Percentiles rank a stretch among this genome's conserved stretches.
These are phyloP conservation scores for Archilochus colubris DNA, from an alignment of 2,113 vertebrate genomes.

Conservation along the genomic window DNA sequence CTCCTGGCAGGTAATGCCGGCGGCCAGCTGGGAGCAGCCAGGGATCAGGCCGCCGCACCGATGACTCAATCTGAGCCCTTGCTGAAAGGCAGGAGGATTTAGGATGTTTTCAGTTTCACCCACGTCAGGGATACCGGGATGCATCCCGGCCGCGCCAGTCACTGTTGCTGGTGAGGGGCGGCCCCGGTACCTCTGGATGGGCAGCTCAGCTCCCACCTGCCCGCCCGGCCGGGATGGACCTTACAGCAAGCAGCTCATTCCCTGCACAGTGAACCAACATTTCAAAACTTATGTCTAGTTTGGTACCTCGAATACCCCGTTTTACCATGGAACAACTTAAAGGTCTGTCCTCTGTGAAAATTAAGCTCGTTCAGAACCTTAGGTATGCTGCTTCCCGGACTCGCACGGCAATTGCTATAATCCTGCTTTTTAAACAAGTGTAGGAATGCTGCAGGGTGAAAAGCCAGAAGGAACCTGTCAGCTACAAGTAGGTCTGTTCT, in stretches of 20 bases:
- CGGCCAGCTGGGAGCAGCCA: not conserved
- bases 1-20: not conserved
- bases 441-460: not conserved
- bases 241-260: not conserved
- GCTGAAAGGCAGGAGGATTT: constrained; percentile 4
- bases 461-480: not conserved
- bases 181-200: not conserved
- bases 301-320: not conserved
- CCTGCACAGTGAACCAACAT: not conserved
- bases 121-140: not conserved
- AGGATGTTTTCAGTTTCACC: constrained; percentile 7
- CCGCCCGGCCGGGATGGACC: not conserved
- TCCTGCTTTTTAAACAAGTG: not conserved
- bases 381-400: not conserved
- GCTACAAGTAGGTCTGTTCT: not conserved
- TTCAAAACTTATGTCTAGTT: not conserved
- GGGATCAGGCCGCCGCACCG: not conserved
- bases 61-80: not conserved
- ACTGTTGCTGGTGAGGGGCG: fast-evolving
- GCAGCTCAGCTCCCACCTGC: not conserved
- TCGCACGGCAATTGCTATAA: not conserved
- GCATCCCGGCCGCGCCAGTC: not conserved
- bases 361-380: not conserved
- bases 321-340: not conserved
- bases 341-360: not conserved